These are phyloP conservation scores for Lamellibrachia luymesi DNA, from an alignment of 1,140 invertebrate genomes.

Conservation along the genomic window DNA sequence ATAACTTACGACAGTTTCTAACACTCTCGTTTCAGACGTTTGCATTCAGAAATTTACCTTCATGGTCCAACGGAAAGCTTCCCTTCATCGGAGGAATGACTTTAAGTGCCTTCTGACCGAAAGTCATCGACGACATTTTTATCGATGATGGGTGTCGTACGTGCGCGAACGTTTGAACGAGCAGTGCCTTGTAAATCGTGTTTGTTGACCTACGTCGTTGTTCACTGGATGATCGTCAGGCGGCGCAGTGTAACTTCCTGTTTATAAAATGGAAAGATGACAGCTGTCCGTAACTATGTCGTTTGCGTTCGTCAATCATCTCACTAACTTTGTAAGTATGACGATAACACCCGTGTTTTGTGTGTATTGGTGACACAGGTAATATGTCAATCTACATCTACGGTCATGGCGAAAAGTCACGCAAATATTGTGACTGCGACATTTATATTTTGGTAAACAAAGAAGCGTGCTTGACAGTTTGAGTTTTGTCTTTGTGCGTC, in stretches of 20 bases:
- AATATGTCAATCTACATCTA: neutral
- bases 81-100: slow-evolving; percentile 8
- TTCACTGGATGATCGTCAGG: neutral
- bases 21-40: neutral
- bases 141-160: neutral
- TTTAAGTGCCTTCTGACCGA: neutral
- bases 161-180: neutral
- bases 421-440: neutral
- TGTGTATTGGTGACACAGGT: neutral
- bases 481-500: neutral
- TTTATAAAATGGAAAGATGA: slow-evolving; percentile 11
- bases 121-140: slow-evolving; percentile 12
- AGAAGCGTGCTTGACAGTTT: neutral
- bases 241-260: neutral
- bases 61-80: slow-evolving; percentile 16
- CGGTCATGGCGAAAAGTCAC: neutral
- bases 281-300: slow-evolving; percentile 6
- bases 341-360: neutral
- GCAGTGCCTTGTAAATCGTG: neutral
- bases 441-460: neutral
- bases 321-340: neutral
- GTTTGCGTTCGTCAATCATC: neutral
- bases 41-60: neutral
- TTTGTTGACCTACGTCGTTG: neutral
- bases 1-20: neutral